A percentile compares a stretch with the other conserved stretches of the same genome.
Evolutionary conservation across 2,797 vertebrate genomes (phyloP).

Genomic region (Falco biarmicus): DNA sequence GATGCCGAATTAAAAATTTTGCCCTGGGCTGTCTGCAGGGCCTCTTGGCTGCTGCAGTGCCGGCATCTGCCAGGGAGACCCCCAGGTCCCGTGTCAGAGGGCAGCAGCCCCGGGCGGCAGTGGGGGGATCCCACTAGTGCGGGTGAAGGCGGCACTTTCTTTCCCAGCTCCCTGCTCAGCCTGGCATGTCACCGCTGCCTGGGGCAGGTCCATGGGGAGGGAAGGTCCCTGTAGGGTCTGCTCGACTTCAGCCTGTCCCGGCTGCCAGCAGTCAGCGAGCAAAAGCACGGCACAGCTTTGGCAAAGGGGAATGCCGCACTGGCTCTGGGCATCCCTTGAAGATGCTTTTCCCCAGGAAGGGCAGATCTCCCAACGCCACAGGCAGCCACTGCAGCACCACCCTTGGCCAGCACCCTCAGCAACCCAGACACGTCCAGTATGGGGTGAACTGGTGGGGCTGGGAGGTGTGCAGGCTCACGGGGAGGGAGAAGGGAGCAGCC

Average conservation of each 20-base stretch:
- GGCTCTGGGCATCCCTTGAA: background rate
- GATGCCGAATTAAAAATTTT: constrained; percentile 85
- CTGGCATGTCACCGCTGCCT: background rate
- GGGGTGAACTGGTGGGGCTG: fast-evolving
- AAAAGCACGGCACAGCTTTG: background rate
- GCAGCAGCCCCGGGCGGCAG: background rate
- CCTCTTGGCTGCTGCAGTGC: constrained; percentile 79
- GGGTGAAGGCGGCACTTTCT: background rate
- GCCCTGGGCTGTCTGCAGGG: constrained; percentile 90
- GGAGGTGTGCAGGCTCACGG: fast-evolving
- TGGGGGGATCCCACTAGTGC: fast-evolving
- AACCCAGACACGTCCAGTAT: background rate
- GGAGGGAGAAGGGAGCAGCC: background rate
- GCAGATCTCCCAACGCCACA: background rate
- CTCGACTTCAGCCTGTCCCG: background rate
- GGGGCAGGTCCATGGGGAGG: background rate
- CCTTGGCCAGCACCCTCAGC: background rate
- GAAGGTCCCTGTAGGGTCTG: background rate
- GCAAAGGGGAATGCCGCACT: fast-evolving
- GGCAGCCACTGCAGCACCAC: background rate
- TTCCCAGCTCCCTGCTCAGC: background rate
- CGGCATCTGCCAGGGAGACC: constrained; percentile 85
- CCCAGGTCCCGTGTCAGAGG: constrained; percentile 64
- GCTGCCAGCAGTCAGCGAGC: background rate
- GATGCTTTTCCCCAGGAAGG: background rate